These are phyloP conservation scores for Sebastiscus tertius DNA, from an alignment of 2,797 vertebrate genomes.

Conservation along the genomic window DNA sequence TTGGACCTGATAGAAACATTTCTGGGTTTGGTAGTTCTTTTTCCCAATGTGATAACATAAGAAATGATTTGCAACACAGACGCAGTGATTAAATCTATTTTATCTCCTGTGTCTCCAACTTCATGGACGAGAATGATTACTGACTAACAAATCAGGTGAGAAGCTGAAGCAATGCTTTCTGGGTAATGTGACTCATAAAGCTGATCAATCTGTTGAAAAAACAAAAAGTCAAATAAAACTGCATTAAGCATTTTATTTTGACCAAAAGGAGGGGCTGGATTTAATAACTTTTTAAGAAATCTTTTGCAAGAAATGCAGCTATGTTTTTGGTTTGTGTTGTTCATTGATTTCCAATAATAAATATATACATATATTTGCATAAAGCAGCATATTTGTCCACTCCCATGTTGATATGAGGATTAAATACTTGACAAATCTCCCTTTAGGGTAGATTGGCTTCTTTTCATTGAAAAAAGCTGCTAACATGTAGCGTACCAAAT, in stretches of 20 bases:
- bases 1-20: too few species aligned
- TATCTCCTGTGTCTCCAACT: neutral
- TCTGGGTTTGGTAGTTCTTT: neutral
- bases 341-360: too few species aligned
- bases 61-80: neutral
- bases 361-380: too few species aligned
- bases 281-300: too few species aligned
- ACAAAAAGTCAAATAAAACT: neutral
- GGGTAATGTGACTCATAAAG: conserved; percentile 2
- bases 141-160: neutral
- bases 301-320: too few species aligned
- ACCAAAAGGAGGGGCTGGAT: neutral
- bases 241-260: neutral
- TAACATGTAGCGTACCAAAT: too few species aligned
- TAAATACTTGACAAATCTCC: too few species aligned
- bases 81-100: neutral
- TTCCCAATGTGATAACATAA: neutral
- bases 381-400: too few species aligned
- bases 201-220: neutral
- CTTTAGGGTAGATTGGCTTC: too few species aligned
- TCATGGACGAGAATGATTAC: neutral
- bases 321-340: too few species aligned
- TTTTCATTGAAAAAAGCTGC: too few species aligned
- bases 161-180: conserved; percentile 8
- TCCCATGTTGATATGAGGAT: too few species aligned